Conservation (phyloP, 2,113 vertebrate species). For the Cygnus atratus region DNA sequence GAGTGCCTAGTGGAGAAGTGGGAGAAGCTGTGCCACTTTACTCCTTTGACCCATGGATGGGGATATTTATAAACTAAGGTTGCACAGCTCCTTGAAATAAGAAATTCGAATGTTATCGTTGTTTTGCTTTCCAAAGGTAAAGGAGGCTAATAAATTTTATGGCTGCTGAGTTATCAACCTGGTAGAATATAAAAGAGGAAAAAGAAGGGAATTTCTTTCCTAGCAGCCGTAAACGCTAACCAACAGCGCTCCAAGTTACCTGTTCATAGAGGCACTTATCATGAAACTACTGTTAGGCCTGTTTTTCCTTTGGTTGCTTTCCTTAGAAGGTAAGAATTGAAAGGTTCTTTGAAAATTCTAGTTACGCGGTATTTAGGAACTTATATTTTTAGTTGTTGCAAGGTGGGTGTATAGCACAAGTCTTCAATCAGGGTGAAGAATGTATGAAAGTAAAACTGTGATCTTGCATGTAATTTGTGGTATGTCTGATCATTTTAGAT, state of each 20-base stretch:
- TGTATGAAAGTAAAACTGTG: constrained; percentile 17
- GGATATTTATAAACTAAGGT: not conserved
- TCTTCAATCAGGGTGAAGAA: not conserved
- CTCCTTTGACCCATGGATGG: not conserved
- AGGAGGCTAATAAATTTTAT: constrained; percentile 63
- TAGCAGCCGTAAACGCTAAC: not conserved
- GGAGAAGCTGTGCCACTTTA: not conserved
- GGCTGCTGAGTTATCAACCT: constrained; percentile 57
- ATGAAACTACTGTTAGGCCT: constrained; percentile 45
- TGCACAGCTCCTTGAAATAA: not conserved
- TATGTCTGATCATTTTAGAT: not conserved
- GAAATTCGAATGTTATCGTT: not conserved
- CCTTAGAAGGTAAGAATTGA: constrained; percentile 59
- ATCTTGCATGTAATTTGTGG: not conserved
- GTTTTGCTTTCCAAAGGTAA: constrained; percentile 54
- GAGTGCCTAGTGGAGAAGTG: not conserved
- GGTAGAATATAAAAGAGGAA: constrained; percentile 42
- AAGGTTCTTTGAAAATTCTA: not conserved
- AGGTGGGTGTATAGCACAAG: not conserved
- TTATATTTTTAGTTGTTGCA: not conserved
- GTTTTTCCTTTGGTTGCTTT: constrained; percentile 7
- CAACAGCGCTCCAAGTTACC: not conserved
- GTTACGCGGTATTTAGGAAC: not conserved
- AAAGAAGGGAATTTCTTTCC: not conserved
- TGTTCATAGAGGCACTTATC: not conserved